phyloP scores from a whole-genome alignment of 2,113 vertebrate species.

The Elachura formosa region DNA sequence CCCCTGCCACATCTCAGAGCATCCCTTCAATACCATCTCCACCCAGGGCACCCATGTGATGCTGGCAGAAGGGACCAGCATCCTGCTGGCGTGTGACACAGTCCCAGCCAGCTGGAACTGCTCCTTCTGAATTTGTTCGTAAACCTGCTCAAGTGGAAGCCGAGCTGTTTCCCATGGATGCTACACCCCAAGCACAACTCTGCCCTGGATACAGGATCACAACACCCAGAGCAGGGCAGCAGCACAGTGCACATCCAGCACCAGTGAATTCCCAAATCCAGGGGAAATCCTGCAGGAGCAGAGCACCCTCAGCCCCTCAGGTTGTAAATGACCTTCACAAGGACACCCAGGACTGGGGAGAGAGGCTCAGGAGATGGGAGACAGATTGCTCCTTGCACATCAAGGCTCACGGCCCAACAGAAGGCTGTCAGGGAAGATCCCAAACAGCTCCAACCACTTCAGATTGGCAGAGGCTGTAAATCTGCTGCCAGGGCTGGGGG shows the following conservation, averaged over 20 bases:
- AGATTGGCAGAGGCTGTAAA: conserved; percentile 4
- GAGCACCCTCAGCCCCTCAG: neutral
- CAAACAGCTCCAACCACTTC: neutral
- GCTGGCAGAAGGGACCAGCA: neutral
- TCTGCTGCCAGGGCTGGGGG: neutral
- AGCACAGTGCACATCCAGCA: neutral
- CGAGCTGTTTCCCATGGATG: neutral
- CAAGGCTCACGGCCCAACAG: conserved; percentile 24
- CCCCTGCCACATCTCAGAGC: neutral
- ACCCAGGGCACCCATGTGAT: neutral
- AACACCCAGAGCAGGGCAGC: neutral
- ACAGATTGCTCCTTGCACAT: conserved; percentile 11
- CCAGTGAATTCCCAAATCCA: fast-evolving
- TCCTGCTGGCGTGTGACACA: neutral
- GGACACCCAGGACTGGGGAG: neutral
- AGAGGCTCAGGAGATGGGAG: neutral
- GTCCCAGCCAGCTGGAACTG: neutral
- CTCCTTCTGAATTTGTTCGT: neutral
- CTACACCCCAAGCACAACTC: neutral
- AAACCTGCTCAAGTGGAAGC: conserved; percentile 1
- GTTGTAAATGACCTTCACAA: neutral
- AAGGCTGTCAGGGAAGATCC: conserved; percentile 42
- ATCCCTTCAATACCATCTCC: neutral
- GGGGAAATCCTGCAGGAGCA: neutral
- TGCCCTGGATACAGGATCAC: neutral